Percentiles rank a stretch among this genome's conserved stretches.
Conservation (phyloP, 2,888 invertebrate genomes). For the Beris chalybata region DNA sequence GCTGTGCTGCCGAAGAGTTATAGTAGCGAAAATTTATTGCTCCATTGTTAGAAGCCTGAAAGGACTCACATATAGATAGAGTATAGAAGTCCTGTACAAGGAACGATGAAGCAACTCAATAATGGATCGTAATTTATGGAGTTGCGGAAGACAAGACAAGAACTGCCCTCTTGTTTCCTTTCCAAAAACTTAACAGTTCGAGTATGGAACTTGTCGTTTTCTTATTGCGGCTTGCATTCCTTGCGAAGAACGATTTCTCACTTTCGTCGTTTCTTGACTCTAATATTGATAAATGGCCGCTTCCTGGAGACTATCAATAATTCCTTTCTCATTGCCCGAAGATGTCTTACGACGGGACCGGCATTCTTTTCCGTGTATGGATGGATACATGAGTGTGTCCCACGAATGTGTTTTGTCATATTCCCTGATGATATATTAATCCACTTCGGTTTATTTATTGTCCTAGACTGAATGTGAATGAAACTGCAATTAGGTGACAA, state of each 20-base stretch:
- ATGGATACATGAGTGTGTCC: constrained; percentile 1
- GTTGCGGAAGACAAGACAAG: constrained; percentile 32
- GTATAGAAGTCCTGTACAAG: neutral
- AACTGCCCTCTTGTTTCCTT: constrained; percentile 22
- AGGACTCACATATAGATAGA: neutral
- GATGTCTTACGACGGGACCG: neutral
- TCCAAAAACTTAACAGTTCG: neutral
- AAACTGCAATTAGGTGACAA: constrained; percentile 22
- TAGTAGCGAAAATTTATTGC: constrained; percentile 37
- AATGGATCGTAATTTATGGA: constrained; percentile 40
- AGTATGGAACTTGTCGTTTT: too few species aligned
- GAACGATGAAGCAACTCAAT: constrained; percentile 35
- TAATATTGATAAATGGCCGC: constrained; percentile 38
- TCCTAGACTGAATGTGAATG: constrained; percentile 19
- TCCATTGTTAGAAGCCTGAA: constrained; percentile 32
- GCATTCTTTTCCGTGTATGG: neutral
- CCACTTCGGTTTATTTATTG: constrained; percentile 39
- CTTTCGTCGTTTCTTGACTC: constrained; percentile 35
- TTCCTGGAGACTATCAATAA: constrained; percentile 39
- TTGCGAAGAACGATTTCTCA: neutral
- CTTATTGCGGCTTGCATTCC: too few species aligned
- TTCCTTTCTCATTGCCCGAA: constrained; percentile 4
- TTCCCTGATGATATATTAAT: constrained; percentile 39
- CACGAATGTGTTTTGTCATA: constrained; percentile 38
- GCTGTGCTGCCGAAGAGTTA: constrained; percentile 13